A percentile compares a stretch with the other conserved stretches of the same genome.
phyloP scores from a whole-genome alignment of 2,797 vertebrate genomes.

The Mormyrops boulengeri region DNA sequence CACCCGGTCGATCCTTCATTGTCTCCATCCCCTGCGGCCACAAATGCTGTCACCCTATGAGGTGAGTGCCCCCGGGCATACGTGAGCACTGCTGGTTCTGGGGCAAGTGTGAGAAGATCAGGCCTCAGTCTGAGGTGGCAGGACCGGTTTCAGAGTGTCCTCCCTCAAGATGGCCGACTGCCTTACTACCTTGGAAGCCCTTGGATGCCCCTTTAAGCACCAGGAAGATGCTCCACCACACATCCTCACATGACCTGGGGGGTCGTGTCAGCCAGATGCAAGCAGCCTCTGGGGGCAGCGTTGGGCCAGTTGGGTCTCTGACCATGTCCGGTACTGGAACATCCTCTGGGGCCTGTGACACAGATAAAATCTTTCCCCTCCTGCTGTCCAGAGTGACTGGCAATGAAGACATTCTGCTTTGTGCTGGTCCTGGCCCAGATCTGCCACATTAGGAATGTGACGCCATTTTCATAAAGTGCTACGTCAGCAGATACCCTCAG shows the following conservation, averaged over 20 bases:
- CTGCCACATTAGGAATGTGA: neutral
- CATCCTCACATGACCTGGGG: neutral
- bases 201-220: neutral
- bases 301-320: neutral
- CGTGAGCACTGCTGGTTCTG: neutral
- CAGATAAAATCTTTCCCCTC: neutral
- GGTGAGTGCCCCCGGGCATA: neutral
- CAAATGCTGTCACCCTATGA: neutral
- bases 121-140: neutral
- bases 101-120: neutral
- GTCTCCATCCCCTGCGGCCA: neutral
- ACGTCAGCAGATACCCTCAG: neutral
- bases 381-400: neutral
- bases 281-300: neutral
- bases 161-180: neutral
- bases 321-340: neutral
- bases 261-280: neutral
- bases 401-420: neutral
- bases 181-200: neutral
- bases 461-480: neutral
- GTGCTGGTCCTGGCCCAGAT: neutral
- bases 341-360: neutral
- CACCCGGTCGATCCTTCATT: neutral
- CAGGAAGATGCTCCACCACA: neutral
- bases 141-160: neutral